Percentiles rank a stretch among this genome's conserved stretches.
Conservation (phyloP, 2,888 invertebrate genomes). For the Temnothorax unifasciatus region DNA sequence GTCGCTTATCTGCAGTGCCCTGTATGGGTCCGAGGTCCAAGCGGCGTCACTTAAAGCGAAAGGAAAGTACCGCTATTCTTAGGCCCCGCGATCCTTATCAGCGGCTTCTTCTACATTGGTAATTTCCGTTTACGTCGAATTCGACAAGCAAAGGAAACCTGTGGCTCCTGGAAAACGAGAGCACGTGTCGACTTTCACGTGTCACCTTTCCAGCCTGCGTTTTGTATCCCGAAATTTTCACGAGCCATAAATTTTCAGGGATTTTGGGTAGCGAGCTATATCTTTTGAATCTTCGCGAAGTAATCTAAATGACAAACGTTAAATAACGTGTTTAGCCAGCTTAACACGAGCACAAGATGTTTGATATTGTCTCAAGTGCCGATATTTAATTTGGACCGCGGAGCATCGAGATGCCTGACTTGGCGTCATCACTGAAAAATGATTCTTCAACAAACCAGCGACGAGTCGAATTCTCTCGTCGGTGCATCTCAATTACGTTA, state of each 20-base stretch:
- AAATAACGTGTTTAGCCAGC: neutral
- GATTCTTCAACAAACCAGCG: neutral
- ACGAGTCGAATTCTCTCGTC: neutral
- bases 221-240: constrained; percentile 14
- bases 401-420: neutral
- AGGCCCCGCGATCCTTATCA: constrained; percentile 73
- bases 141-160: constrained; percentile 56
- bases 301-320: neutral
- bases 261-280: neutral
- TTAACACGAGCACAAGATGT: neutral
- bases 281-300: neutral
- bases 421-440: neutral
- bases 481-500: neutral
- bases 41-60: constrained; percentile 70
- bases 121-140: constrained; percentile 75
- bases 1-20: constrained; percentile 38
- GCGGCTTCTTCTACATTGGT: constrained; percentile 76
- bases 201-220: neutral
- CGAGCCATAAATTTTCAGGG: too few species aligned
- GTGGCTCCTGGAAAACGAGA: constrained; percentile 63
- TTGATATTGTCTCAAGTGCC: neutral
- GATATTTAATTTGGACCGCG: neutral
- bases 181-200: constrained; percentile 38
- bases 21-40: constrained; percentile 31
- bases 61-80: constrained; percentile 83